Conservation (phyloP, 1,140 invertebrate genomes). For the Medauroidea extradentata region DNA sequence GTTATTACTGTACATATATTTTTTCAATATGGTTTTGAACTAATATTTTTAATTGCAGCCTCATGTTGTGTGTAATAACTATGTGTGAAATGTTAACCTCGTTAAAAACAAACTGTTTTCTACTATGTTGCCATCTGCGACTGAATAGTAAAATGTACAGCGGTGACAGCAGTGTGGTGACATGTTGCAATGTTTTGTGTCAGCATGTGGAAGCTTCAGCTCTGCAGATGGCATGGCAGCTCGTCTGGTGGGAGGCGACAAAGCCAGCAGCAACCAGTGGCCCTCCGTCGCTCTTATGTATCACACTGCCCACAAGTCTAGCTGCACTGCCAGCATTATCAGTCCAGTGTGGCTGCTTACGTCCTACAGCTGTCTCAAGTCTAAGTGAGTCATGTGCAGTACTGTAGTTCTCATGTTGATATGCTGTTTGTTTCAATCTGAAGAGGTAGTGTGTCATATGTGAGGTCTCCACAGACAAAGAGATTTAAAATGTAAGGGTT, state of each 20-base stretch:
- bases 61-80: no score
- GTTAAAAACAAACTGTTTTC: no score
- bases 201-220: constrained; percentile 32
- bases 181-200: constrained; percentile 55
- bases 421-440: no score
- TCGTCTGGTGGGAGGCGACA: constrained; percentile 47
- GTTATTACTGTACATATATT: no score
- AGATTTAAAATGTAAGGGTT: no score
- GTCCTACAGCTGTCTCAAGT: constrained; percentile 52
- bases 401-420: no score
- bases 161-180: constrained; percentile 44
- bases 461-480: no score
- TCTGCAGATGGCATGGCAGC: constrained; percentile 40
- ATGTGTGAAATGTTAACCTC: no score
- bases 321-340: constrained; percentile 55
- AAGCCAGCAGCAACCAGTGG: constrained; percentile 50
- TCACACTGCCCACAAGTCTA: constrained; percentile 47
- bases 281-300: constrained; percentile 52
- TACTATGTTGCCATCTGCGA: constrained; percentile 42
- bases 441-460: no score
- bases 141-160: no score
- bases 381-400: constrained; percentile 40
- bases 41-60: no score
- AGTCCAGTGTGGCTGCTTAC: constrained; percentile 53
- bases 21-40: no score